These are phyloP conservation scores for Gastracanthus pulcherrimus DNA, from an alignment of 2,888 invertebrate species.

Conservation along the genomic window DNA sequence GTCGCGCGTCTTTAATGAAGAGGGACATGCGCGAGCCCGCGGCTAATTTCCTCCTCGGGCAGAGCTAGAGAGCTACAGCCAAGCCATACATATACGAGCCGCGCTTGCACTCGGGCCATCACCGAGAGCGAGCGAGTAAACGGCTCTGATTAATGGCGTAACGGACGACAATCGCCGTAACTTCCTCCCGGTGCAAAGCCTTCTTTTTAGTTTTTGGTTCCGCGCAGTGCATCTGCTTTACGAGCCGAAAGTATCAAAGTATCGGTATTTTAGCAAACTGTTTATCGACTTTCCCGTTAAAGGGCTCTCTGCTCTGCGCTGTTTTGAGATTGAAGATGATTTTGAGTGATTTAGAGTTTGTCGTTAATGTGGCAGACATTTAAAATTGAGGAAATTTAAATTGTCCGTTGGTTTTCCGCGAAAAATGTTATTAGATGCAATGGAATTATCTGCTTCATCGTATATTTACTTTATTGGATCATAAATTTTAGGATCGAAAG, in stretches of 20 bases:
- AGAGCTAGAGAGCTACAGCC: no score
- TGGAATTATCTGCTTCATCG: background rate
- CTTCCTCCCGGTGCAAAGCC: background rate
- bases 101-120: background rate
- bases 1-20: background rate
- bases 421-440: no score
- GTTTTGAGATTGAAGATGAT: background rate
- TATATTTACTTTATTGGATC: background rate
- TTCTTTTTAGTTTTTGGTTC: background rate
- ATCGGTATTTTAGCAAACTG: background rate
- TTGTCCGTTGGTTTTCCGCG: background rate
- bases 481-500: no score
- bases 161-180: slow-evolving; percentile 25
- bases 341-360: background rate
- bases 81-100: background rate
- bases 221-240: background rate
- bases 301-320: background rate
- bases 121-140: background rate
- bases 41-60: background rate
- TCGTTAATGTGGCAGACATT: background rate
- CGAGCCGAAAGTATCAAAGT: background rate
- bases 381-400: background rate
- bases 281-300: slow-evolving; percentile 15
- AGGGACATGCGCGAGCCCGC: background rate
- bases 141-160: slow-evolving; percentile 19